These are phyloP conservation scores for Scortum barcoo DNA, from an alignment of 2,113 vertebrate genomes.

Conservation along the genomic window DNA sequence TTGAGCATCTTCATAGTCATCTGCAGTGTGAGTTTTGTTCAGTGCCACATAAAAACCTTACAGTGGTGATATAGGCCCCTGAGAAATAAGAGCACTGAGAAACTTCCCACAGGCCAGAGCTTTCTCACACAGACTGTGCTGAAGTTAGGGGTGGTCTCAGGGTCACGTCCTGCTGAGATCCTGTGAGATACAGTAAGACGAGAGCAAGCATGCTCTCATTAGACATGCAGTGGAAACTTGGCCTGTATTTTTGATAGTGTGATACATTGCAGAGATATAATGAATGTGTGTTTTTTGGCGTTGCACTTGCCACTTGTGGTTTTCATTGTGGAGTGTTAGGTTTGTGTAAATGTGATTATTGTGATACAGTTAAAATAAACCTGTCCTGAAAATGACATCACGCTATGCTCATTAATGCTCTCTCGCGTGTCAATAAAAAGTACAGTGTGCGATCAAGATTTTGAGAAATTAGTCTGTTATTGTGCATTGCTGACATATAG, in stretches of 20 bases:
- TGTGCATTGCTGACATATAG: neutral
- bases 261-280: neutral
- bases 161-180: slow-evolving; percentile 23
- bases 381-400: neutral
- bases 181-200: slow-evolving; percentile 38
- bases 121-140: slow-evolving; percentile 32
- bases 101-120: slow-evolving; percentile 33
- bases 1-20: slow-evolving; percentile 34
- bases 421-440: neutral
- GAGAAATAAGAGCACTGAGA: neutral
- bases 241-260: neutral
- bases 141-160: neutral
- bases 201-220: neutral
- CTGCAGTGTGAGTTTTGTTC: slow-evolving; percentile 34
- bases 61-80: slow-evolving; percentile 8
- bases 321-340: slow-evolving; percentile 7
- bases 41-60: slow-evolving; percentile 18
- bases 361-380: neutral
- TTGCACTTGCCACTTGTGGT: neutral
- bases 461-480: neutral
- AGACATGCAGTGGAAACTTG: slow-evolving; percentile 8
- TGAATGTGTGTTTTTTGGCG: neutral
- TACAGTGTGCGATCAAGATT: neutral
- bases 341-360: slow-evolving; percentile 16
- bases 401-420: neutral